Percentiles rank a stretch among this genome's conserved stretches.
These are phyloP conservation scores for Protomyctophum bolini DNA, from an alignment of 2,113 vertebrate species.

Conservation along the genomic window DNA sequence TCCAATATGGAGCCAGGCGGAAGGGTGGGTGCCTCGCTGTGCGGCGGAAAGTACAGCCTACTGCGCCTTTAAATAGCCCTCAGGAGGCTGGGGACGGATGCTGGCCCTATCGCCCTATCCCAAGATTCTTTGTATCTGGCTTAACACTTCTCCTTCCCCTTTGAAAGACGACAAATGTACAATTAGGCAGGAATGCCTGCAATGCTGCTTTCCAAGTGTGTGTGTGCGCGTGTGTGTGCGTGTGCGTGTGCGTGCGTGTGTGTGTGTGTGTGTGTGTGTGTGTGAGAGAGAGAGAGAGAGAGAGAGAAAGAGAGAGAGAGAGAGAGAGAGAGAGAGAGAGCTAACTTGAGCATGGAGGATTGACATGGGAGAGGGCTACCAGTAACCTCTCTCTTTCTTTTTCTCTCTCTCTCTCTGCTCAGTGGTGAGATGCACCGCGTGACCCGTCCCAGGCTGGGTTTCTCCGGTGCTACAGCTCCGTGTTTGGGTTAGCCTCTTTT, in stretches of 20 bases:
- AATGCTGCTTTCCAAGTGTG: conserved; percentile 71
- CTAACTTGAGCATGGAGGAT: conserved; percentile 44
- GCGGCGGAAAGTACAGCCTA: conserved; percentile 84
- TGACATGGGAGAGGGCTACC: conserved; percentile 20
- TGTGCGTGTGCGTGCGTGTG: not conserved
- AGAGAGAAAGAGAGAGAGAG: not conserved
- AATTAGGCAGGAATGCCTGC: conserved; percentile 83
- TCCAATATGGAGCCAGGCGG: conserved; percentile 83
- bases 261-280: conserved; percentile 1
- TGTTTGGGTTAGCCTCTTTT: conserved; percentile 68
- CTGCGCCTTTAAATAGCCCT: conserved; percentile 85
- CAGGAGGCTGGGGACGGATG: conserved; percentile 79
- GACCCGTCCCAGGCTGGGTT: conserved; percentile 56
- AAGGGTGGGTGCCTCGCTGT: conserved; percentile 83
- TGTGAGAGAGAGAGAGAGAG: conserved; percentile 6
- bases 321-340: conserved; percentile 2
- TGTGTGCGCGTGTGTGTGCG: conserved; percentile 32
- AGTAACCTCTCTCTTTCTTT: not conserved
- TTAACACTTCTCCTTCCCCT: conserved; percentile 76
- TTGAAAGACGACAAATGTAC: conserved; percentile 81
- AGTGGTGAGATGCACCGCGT: conserved; percentile 58
- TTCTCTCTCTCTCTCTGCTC: conserved; percentile 44
- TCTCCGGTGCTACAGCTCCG: conserved; percentile 51
- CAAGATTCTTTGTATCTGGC: conserved; percentile 78
- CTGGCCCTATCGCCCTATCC: conserved; percentile 78